A percentile compares a stretch with the other conserved stretches of the same genome.
phyloP scores from a whole-genome alignment of 2,797 vertebrate genomes.

The Lithobates pipiens region DNA sequence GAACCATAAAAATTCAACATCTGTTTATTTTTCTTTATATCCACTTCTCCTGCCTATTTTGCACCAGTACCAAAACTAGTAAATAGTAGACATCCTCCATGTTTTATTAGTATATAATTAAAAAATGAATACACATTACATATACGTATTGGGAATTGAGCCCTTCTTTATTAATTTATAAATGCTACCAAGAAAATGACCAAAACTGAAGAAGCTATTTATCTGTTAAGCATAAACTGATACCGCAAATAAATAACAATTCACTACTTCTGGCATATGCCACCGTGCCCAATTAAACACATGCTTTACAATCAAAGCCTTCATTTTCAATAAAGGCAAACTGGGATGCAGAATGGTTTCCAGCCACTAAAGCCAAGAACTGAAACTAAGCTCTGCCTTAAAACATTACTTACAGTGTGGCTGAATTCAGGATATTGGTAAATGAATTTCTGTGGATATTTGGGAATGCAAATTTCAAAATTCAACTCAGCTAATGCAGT shows the following conservation, averaged over 20 bases:
- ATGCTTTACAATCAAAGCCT: conserved; percentile 61
- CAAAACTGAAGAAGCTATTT: conserved; percentile 42
- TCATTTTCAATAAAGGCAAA: conserved; percentile 62
- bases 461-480: conserved; percentile 28
- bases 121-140: background rate
- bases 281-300: conserved; percentile 61
- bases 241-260: conserved; percentile 60
- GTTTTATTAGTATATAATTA: background rate
- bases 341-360: conserved; percentile 57
- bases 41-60: conserved; percentile 1
- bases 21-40: conserved; percentile 1
- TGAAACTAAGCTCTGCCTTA: conserved; percentile 36
- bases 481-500: conserved; percentile 8
- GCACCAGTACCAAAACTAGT: background rate
- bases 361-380: conserved; percentile 57
- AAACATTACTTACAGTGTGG: conserved; percentile 47
- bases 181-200: conserved; percentile 2
- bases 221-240: conserved; percentile 49
- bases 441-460: conserved; percentile 43
- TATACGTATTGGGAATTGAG: background rate
- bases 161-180: background rate
- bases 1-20: background rate
- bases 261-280: conserved; percentile 55
- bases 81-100: background rate
- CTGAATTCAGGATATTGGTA: conserved; percentile 21